A percentile compares a stretch with the other conserved stretches of the same genome.
Conservation (phyloP, 2,797 vertebrate species). For the Echiichthys vipera region DNA sequence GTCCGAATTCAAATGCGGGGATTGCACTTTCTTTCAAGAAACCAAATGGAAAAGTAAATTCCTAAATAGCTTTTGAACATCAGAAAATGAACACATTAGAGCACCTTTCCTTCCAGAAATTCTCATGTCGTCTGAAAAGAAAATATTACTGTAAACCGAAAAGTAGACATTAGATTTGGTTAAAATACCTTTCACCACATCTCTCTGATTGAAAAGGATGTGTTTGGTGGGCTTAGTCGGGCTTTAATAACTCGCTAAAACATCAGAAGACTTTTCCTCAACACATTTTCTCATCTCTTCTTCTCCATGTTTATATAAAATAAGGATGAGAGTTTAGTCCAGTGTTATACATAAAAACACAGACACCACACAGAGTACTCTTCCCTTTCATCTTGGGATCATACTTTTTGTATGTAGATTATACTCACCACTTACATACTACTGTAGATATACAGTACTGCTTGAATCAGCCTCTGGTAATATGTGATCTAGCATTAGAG, state of each 20-base stretch:
- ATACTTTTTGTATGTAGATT: neutral
- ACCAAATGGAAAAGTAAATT: slow-evolving; percentile 67
- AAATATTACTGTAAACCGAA: slow-evolving; percentile 49
- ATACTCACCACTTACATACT: neutral
- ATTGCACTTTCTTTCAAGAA: slow-evolving; percentile 58
- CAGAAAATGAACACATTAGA: slow-evolving; percentile 54
- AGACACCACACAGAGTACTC: neutral
- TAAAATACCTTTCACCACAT: slow-evolving; percentile 47
- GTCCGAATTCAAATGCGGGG: slow-evolving; percentile 64
- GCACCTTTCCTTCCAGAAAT: slow-evolving; percentile 37
- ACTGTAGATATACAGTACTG: neutral
- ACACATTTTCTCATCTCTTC: slow-evolving; percentile 31
- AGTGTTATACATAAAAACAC: slow-evolving; percentile 16
- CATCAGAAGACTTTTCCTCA: slow-evolving; percentile 20
- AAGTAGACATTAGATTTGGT: slow-evolving; percentile 51
- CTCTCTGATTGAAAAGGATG: slow-evolving; percentile 46
- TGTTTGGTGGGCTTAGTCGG: slow-evolving; percentile 37
- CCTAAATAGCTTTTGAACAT: slow-evolving; percentile 55
- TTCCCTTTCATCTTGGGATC: neutral
- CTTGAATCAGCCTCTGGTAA: neutral
- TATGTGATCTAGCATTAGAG: neutral
- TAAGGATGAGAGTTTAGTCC: slow-evolving; percentile 3
- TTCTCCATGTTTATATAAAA: slow-evolving; percentile 3
- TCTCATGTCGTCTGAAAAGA: slow-evolving; percentile 38
- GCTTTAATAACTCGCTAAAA: slow-evolving; percentile 36